Evolutionary conservation across 1,140 invertebrate genomes (phyloP).

Genomic region (Anastrepha obliqua): DNA sequence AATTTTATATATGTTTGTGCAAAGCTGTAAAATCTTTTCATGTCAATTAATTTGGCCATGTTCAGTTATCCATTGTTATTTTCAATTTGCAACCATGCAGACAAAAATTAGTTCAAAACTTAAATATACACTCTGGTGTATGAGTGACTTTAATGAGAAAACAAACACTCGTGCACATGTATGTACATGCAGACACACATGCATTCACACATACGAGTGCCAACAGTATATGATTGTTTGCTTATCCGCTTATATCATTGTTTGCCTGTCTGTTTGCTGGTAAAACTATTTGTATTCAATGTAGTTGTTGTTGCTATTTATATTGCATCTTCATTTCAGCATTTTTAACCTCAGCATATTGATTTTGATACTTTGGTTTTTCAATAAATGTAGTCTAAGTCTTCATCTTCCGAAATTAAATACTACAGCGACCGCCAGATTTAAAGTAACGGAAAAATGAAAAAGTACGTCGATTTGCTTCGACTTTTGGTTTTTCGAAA

Average conservation of each 20-base stretch:
- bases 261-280: not conserved
- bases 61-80: constrained; percentile 40
- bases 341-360: not conserved
- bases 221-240: not conserved
- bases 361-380: not conserved
- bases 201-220: not conserved
- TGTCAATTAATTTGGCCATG: constrained; percentile 47
- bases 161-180: not conserved
- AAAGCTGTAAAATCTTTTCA: constrained; percentile 10
- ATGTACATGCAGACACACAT: not conserved
- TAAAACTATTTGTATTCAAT: not conserved
- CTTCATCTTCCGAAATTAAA: not conserved
- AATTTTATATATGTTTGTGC: not conserved
- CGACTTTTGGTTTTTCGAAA: too few species aligned
- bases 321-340: not conserved
- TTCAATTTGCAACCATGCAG: constrained; percentile 47
- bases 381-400: not conserved
- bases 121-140: not conserved
- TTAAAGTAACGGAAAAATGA: not conserved
- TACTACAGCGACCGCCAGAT: not conserved
- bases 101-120: constrained; percentile 13
- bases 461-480: too few species aligned
- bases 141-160: constrained; percentile 28
- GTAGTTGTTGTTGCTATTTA: not conserved
- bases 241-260: not conserved